Base-by-base conservation (phyloP, 2,113 vertebrate species). In the Paralichthys olivaceus region DNA sequence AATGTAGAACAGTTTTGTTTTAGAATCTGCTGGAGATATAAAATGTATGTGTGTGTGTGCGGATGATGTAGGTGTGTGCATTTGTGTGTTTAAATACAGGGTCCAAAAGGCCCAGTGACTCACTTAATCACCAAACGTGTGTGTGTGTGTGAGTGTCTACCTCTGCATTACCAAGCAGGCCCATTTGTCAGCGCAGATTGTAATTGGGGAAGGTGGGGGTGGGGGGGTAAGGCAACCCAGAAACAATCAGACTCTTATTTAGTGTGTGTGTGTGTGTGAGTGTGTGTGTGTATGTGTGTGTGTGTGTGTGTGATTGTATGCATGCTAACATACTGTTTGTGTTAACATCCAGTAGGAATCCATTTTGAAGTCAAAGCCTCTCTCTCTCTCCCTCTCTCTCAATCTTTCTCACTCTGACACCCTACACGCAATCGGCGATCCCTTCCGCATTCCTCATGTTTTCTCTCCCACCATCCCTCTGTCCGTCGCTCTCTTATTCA, bases 201-300 rank as follows among this genome's bases (percentile, higher is more conserved):
- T 88, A 92, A 92, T 91, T 90, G 90, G 17, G 54, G 45, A 20
- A 14, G 55, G 56, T 47, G 68, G 59, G 61, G 70, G 61, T 55
- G 81, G 56, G 79, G 67, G 77, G 80, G 75, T 43, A 49, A 84
- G 64, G 79, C 75, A 83, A 86, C 78, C 85, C 22, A 89, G 75
- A 88, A 89, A 93, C 77, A 89, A 90, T 92, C 90, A 90, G 58
- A 80, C 68, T 82, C 77, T 87, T 57, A 87, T 90, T 92, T 81
- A 25, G 66, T 77, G 77, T 68, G 73, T n/a, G 66, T 25, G 54
- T 53, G 23, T 79, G 64, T 70, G 37, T 66, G 37, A 47, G n/a
- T 73, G 71, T 77, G 54, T 70, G 57, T 23, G 76, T 84, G 64
- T 51, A 47, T 34, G 23, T 78, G 60, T 69, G 43, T 65, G 37